A percentile compares a stretch with the other conserved stretches of the same genome.
Evolutionary conservation across 2,888 invertebrate genomes (phyloP).

Genomic region (Brachypalpus laphriformis): DNA sequence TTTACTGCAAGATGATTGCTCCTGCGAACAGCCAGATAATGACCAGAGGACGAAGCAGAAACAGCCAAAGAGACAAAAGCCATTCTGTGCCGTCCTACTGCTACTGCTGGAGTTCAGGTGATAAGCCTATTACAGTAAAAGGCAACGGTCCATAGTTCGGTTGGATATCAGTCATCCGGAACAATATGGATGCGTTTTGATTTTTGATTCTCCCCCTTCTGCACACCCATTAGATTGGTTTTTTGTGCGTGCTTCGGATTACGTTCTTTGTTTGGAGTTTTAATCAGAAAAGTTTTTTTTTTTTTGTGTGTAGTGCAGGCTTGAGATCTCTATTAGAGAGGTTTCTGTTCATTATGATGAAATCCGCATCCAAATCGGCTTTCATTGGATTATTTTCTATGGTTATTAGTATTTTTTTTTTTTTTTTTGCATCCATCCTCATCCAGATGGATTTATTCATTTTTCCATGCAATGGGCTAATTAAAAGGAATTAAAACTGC

Average conservation of each 20-base stretch:
- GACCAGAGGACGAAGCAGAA: constrained; percentile 1
- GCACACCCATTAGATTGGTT: neutral
- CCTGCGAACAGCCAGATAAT: constrained; percentile 49
- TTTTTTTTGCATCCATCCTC: constrained; percentile 7
- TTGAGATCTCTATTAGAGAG: constrained; percentile 48
- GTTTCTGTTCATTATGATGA: constrained; percentile 46
- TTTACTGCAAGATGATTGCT: constrained; percentile 21
- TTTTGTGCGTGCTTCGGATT: constrained; percentile 27
- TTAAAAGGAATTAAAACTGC: constrained; percentile 48
- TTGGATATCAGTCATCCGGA: constrained; percentile 26
- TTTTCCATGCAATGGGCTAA: constrained; percentile 37
- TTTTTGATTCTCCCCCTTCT: constrained; percentile 24
- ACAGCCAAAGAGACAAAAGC: constrained; percentile 43
- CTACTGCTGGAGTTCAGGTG: constrained; percentile 42
- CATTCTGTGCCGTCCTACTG: neutral
- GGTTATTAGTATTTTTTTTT: constrained; percentile 43
- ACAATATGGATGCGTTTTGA: constrained; percentile 54
- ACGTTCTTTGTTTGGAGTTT: constrained; percentile 41
- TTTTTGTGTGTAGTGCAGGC: neutral
- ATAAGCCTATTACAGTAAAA: constrained; percentile 60
- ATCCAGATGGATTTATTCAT: constrained; percentile 1
- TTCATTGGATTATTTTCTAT: constrained; percentile 47
- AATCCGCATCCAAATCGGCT: constrained; percentile 55
- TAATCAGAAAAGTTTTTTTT: constrained; percentile 25
- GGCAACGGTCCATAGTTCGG: neutral